Evolutionary conservation across 2,113 vertebrate genomes (phyloP).

Genomic region (Xyrauchen texanus): DNA sequence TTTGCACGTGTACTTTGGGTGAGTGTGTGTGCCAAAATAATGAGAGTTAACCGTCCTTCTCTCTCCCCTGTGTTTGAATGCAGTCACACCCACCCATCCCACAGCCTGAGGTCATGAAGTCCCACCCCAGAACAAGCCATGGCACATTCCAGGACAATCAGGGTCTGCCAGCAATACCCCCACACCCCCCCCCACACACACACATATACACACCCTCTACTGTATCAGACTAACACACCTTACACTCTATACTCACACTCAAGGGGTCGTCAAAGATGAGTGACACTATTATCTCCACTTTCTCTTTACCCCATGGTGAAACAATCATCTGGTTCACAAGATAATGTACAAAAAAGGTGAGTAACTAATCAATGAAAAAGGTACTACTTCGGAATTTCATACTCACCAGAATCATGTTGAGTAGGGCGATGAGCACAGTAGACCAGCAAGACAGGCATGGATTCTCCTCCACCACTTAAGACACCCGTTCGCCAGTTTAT

Average conservation of each 20-base stretch:
- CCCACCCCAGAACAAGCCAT: constrained; percentile 80
- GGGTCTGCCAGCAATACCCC: constrained; percentile 72
- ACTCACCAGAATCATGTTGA: constrained; percentile 32
- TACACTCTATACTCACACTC: constrained; percentile 20
- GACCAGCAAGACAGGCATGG: constrained; percentile 22
- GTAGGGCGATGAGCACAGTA: neutral
- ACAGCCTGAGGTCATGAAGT: constrained; percentile 80
- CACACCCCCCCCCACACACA: constrained; percentile 49
- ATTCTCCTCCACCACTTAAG: constrained; percentile 8
- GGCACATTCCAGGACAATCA: constrained; percentile 74
- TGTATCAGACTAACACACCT: constrained; percentile 37
- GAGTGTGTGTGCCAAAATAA: constrained; percentile 48
- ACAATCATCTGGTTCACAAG: neutral
- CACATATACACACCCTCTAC: constrained; percentile 50
- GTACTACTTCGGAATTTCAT: neutral
- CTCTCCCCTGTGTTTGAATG: constrained; percentile 60
- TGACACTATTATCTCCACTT: neutral
- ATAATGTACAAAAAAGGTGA: neutral
- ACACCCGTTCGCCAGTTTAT: constrained; percentile 1
- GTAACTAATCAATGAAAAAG: neutral
- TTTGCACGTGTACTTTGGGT: neutral
- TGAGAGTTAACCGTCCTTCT: constrained; percentile 61
- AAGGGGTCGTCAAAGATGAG: constrained; percentile 16
- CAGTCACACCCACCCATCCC: constrained; percentile 76
- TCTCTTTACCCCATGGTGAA: neutral